These are phyloP conservation scores for Metalampra italica DNA, from an alignment of 2,888 invertebrate genomes.

Conservation along the genomic window DNA sequence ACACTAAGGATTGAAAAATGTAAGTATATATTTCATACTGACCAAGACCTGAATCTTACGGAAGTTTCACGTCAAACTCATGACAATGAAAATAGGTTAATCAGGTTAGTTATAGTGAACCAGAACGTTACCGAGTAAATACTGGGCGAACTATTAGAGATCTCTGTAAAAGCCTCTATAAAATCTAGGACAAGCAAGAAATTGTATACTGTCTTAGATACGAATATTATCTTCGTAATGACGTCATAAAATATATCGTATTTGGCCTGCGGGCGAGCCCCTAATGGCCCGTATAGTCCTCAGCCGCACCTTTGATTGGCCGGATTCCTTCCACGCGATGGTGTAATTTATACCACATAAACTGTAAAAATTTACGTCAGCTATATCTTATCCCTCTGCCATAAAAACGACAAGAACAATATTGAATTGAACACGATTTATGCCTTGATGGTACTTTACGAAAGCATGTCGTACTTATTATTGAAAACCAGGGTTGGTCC, in stretches of 20 bases:
- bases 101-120: too few relatives aligned
- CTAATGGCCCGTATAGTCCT: constrained; percentile 35
- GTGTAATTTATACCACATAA: constrained; percentile 29
- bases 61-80: too few relatives aligned
- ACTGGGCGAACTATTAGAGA: too few relatives aligned
- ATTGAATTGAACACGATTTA: constrained; percentile 11
- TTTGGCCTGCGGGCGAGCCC: constrained; percentile 21
- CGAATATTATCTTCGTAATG: constrained; percentile 15
- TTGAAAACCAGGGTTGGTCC: too few relatives aligned
- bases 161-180: neutral
- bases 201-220: neutral
- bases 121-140: too few relatives aligned
- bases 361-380: constrained; percentile 16
- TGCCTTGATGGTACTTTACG: neutral
- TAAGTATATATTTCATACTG: too few relatives aligned
- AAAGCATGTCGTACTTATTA: neutral
- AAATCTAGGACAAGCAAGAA: neutral
- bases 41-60: too few relatives aligned
- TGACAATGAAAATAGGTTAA: too few relatives aligned
- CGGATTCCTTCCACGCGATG: constrained; percentile 32
- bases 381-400: constrained; percentile 26
- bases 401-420: constrained; percentile 17
- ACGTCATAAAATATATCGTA: constrained; percentile 35
- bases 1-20: neutral
- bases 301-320: constrained; percentile 39